These are phyloP conservation scores for Lasioglossum vierecki DNA, from an alignment of 2,888 invertebrate species.

Conservation along the genomic window DNA sequence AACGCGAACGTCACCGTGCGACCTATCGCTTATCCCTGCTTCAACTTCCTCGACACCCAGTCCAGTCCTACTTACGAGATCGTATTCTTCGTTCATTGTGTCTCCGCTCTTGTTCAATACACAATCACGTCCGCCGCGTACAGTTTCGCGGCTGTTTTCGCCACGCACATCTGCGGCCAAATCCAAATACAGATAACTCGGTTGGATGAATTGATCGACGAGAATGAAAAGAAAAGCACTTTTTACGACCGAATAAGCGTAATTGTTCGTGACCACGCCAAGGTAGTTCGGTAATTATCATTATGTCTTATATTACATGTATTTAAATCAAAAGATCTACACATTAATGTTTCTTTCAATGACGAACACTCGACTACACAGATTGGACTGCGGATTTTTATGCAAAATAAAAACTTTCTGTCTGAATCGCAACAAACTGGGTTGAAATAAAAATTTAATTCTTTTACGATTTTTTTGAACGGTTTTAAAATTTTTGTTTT, in stretches of 20 bases:
- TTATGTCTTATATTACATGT: background rate
- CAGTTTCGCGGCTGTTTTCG: conserved; percentile 57
- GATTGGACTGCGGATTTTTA: too few species aligned
- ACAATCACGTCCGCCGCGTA: conserved; percentile 49
- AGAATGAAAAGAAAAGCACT: background rate
- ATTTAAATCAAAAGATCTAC: too few species aligned
- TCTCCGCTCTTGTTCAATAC: conserved; percentile 34
- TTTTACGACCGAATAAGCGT: background rate
- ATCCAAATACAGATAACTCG: conserved; percentile 49
- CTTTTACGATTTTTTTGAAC: too few species aligned
- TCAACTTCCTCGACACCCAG: conserved; percentile 51
- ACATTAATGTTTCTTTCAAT: too few species aligned
- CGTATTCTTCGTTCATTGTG: conserved; percentile 42
- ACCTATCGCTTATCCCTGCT: conserved; percentile 59
- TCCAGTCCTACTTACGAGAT: conserved; percentile 62
- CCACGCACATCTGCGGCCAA: conserved; percentile 63
- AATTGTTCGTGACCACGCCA: background rate
- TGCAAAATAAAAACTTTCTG: too few species aligned
- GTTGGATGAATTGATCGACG: background rate
- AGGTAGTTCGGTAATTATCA: conserved; percentile 22
- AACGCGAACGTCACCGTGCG: conserved; percentile 51
- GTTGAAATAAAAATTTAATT: too few species aligned
- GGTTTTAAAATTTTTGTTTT: too few species aligned
- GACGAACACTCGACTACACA: too few species aligned
- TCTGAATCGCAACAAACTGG: too few species aligned